These are phyloP conservation scores for Eulemur albifrons DNA, from an alignment of 2,797 vertebrate species.

Conservation along the genomic window DNA sequence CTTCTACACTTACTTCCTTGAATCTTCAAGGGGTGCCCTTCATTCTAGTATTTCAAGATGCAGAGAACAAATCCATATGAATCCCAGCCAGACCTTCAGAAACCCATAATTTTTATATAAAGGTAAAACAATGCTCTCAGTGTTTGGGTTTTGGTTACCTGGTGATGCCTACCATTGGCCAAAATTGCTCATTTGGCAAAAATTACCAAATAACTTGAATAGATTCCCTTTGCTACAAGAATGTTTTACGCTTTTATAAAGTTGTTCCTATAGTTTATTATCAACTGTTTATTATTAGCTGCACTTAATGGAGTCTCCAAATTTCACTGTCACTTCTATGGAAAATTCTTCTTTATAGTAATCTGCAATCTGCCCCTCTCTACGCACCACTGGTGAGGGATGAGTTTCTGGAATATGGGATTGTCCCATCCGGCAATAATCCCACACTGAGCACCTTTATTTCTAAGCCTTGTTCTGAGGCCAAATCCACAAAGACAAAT, in stretches of 20 bases:
- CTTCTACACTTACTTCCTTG: not conserved
- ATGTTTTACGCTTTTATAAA: constrained; percentile 4
- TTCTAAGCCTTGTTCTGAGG: not conserved
- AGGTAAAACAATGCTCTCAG: not conserved
- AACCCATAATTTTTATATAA: not conserved
- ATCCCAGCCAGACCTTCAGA: not conserved
- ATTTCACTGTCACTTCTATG: not conserved
- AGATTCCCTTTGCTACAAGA: not conserved
- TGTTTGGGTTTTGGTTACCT: not conserved
- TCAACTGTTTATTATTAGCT: not conserved
- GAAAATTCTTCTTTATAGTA: not conserved
- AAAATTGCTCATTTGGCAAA: not conserved
- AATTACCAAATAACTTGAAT: not conserved
- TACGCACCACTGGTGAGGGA: not conserved
- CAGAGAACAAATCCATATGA: not conserved
- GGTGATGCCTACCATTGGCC: not conserved
- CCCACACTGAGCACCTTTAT: not conserved
- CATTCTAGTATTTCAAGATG: constrained; percentile 24
- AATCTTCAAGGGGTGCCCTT: not conserved
- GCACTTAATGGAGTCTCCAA: not conserved
- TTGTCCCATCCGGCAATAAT: not conserved
- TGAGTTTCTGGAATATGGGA: not conserved
- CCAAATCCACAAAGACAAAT: not conserved
- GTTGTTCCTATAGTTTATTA: not conserved
- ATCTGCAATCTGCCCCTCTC: not conserved